phyloP scores from a whole-genome alignment of 2,797 vertebrate genomes.

The Poecilia gillii region DNA sequence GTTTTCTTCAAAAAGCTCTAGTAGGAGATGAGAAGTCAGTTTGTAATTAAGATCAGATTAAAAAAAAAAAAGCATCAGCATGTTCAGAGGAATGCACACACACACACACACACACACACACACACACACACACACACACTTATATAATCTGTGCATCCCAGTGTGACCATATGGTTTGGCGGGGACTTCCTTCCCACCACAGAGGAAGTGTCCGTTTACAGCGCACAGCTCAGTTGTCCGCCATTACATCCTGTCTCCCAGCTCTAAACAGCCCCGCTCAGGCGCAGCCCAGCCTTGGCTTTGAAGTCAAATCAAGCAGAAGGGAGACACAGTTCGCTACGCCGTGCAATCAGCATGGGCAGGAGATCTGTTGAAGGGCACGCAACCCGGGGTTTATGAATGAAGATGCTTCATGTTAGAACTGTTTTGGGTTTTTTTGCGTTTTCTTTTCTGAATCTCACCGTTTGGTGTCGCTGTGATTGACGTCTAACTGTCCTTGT shows the following conservation, averaged over 20 bases:
- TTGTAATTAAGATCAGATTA: constrained; percentile 56
- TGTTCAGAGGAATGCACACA: constrained; percentile 39
- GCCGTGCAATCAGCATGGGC: constrained; percentile 61
- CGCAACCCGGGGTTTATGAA: constrained; percentile 36
- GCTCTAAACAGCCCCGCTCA: constrained; percentile 55
- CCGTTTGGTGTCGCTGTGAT: constrained; percentile 28
- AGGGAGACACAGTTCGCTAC: constrained; percentile 61
- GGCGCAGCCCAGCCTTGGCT: constrained; percentile 50
- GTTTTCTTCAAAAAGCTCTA: constrained; percentile 23
- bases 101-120: not conserved
- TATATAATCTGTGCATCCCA: constrained; percentile 54
- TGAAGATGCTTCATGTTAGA: constrained; percentile 2
- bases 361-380: constrained; percentile 33
- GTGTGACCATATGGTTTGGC: constrained; percentile 73
- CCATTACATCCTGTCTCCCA: constrained; percentile 68
- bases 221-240: constrained; percentile 64
- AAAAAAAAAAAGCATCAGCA: constrained; percentile 41
- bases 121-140: constrained; percentile 5
- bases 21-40: constrained; percentile 58
- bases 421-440: not conserved
- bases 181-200: constrained; percentile 68
- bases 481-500: constrained; percentile 68
- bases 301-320: constrained; percentile 73
- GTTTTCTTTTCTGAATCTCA: constrained; percentile 12
- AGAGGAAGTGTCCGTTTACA: constrained; percentile 78